Evolutionary conservation across 2,888 invertebrate species (phyloP).

Genomic region (Leucophenga montana): DNA sequence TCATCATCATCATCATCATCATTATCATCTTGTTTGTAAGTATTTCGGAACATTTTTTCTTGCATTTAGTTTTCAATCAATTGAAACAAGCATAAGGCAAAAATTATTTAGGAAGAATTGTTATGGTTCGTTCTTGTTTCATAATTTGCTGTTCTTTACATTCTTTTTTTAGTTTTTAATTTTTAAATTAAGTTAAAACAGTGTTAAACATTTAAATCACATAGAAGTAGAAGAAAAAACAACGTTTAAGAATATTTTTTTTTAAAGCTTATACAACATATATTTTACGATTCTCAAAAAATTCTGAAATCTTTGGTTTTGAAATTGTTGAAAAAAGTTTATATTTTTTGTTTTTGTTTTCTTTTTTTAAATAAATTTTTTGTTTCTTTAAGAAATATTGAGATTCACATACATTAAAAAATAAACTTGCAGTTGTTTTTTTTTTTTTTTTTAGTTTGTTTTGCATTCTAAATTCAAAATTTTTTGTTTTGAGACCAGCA

Average conservation of each 20-base stretch:
- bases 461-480: background rate
- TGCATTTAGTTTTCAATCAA: constrained; percentile 21
- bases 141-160: background rate
- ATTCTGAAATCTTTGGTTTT: constrained; percentile 5
- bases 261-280: background rate
- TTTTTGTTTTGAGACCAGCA: background rate
- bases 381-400: constrained; percentile 22
- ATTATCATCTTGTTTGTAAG: constrained; percentile 14
- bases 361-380: background rate
- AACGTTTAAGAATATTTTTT: background rate
- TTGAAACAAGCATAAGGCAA: constrained; percentile 49
- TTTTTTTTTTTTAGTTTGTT: no score
- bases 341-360: background rate
- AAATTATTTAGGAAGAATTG: constrained; percentile 50
- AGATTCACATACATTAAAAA: constrained; percentile 7
- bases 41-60: constrained; percentile 25
- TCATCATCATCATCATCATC: background rate
- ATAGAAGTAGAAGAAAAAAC: background rate
- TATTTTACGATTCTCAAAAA: background rate
- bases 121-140: constrained; percentile 25
- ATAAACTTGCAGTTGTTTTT: background rate
- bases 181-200: background rate
- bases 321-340: background rate
- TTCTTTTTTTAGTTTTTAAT: background rate
- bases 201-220: background rate